Evolutionary conservation across 2,888 invertebrate genomes (phyloP).

Genomic region (Tachina fera): DNA sequence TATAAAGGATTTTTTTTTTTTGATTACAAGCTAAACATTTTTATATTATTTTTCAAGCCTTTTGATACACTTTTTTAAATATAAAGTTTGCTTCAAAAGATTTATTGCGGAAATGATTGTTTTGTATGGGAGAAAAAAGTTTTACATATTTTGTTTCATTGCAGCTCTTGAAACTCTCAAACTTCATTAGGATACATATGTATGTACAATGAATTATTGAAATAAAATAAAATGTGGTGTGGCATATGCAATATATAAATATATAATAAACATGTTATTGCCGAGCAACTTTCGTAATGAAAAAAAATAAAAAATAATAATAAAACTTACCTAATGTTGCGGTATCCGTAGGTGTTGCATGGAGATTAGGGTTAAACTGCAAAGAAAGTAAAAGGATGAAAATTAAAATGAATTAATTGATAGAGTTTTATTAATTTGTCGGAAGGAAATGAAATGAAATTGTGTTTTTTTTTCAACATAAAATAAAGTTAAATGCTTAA

Average conservation of each 20-base stretch:
- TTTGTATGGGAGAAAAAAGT: constrained; percentile 27
- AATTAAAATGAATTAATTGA: constrained; percentile 42
- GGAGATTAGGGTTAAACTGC: constrained; percentile 62
- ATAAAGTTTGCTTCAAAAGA: constrained; percentile 27
- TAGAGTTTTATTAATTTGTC: constrained; percentile 37
- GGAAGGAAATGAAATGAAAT: constrained; percentile 55
- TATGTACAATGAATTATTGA: constrained; percentile 27
- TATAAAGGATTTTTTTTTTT: constrained; percentile 55
- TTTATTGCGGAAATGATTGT: constrained; percentile 71
- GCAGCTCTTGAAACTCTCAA: constrained; percentile 4
- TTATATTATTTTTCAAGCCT: constrained; percentile 38
- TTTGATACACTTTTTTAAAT: constrained; percentile 38
- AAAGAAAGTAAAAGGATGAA: constrained; percentile 60
- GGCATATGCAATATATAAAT: neutral
- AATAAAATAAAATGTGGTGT: neutral
- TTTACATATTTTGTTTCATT: neutral
- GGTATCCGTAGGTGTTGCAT: constrained; percentile 70
- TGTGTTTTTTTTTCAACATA: neutral
- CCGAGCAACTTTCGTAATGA: neutral
- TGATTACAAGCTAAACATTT: neutral
- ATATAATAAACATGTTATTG: neutral
- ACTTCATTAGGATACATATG: constrained; percentile 50
- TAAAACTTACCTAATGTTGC: constrained; percentile 67
- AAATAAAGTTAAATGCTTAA: neutral
- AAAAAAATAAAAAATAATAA: constrained; percentile 1